These are phyloP conservation scores for Dynastes grantii DNA, from an alignment of 2,888 invertebrate species.

Conservation along the genomic window DNA sequence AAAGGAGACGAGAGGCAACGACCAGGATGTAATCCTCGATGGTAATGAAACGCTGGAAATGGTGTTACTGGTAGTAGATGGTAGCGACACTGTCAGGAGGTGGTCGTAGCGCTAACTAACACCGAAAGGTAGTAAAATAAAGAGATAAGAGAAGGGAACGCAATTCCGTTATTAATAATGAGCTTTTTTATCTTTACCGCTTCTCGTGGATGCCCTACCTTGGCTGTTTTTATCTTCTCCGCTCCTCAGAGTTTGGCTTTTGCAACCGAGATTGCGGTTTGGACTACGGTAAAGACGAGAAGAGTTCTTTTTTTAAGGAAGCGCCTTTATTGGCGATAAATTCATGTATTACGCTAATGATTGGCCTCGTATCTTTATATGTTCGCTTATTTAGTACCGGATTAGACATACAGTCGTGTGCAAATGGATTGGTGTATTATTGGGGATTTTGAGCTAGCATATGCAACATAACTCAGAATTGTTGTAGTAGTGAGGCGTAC, in stretches of 20 bases:
- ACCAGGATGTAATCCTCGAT: conserved; percentile 7
- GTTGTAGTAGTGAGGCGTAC: too few species aligned
- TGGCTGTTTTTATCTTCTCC: conserved; percentile 9
- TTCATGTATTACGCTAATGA: conserved; percentile 41
- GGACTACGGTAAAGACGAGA: background rate
- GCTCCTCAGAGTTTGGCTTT: background rate
- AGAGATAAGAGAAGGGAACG: conserved; percentile 37
- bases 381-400: background rate
- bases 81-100: background rate
- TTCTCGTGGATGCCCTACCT: conserved; percentile 9
- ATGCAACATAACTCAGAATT: too few species aligned
- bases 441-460: too few species aligned
- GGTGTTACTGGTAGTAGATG: background rate
- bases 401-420: too few species aligned
- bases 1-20: background rate
- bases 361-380: background rate
- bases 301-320: background rate
- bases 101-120: background rate
- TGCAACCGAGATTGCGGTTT: conserved; percentile 33
- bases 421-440: too few species aligned
- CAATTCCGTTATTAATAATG: conserved; percentile 50
- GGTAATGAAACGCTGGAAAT: conserved; percentile 25
- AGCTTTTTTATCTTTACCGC: conserved; percentile 50
- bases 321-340: conserved; percentile 34
- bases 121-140: conserved; percentile 36